Base-by-base conservation (phyloP, 2,113 vertebrate genomes). In the Lophotis ruficrista region DNA sequence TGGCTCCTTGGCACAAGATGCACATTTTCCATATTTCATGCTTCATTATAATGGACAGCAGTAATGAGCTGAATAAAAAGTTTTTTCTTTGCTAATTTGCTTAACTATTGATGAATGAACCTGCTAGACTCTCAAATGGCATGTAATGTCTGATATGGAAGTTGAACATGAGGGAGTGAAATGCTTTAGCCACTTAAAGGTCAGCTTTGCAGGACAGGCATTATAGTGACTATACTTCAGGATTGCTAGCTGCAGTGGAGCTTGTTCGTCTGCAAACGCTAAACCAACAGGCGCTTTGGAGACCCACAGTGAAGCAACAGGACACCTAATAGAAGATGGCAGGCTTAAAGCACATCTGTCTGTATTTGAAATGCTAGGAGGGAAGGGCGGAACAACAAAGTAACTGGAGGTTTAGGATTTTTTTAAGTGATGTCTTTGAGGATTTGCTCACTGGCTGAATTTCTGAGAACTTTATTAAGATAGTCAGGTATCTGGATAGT, bases 41-140 rank as follows among this genome's bases (percentile, higher is more conserved):
- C 51, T 84, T 91, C 69, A 31, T 87, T 92, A 51, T 64, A 58
- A 70, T 28, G 65, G 89, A 50, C 86, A 92, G 69, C 31, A 84
- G 61, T 84, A 96, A 87, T 84, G 65, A 95, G 45, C 65, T 31
- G 43, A 84, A 89, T 62, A 47, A 70, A 73, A 95, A 47, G 17
- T 62, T 89, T 95, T 79, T 87, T 92, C 80, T 89, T 81, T 84
- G 35, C 31, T 84, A 51, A 80, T 92, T 90, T 71, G 37, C 22
- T 80, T 70, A 25, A 54, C 28, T 64, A 0, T 35, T 76, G 54
- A 21, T 70, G 43, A 60, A 89, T 65, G 41, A 89, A 16, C 23
- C n/a, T 58, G 22, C 58, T 58, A 57, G 61, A 28, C 33, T 88
- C n/a, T 20, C 0, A 5, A 38, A 43, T 56, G 47, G 13, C 38